Percentiles rank a stretch among this genome's conserved stretches.
Evolutionary conservation across 2,113 vertebrate genomes (phyloP).

Genomic region (Prionailurus viverrinus): DNA sequence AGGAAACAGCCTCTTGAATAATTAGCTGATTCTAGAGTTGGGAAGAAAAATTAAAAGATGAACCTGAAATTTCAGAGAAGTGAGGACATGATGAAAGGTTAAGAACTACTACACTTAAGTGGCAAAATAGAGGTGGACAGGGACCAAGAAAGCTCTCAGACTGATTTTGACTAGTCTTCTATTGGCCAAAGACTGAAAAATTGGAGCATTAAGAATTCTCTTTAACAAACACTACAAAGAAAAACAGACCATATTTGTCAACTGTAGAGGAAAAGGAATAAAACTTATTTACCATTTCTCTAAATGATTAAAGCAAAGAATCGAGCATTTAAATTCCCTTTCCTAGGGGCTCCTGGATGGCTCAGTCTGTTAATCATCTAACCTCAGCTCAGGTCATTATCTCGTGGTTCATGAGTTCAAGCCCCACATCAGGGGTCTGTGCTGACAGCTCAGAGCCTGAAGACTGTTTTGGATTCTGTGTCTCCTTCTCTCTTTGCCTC

Average conservation of each 20-base stretch:
- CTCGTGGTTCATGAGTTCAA: too few relatives aligned
- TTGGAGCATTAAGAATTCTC: neutral
- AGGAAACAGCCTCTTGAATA: neutral
- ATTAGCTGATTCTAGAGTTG: neutral
- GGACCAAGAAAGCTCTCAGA: neutral
- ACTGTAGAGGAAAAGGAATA: neutral
- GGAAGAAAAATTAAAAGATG: neutral
- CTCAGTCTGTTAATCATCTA: too few relatives aligned
- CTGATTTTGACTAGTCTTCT: neutral
- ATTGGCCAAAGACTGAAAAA: too few relatives aligned
- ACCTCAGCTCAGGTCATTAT: too few relatives aligned
- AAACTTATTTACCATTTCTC: neutral
- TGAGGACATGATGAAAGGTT: neutral
- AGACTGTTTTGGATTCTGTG: too few relatives aligned
- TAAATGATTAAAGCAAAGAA: neutral
- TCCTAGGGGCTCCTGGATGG: neutral
- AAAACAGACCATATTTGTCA: neutral
- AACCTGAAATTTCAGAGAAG: neutral
- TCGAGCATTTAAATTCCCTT: neutral
- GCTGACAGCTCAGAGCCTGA: too few relatives aligned
- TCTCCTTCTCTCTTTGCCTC: too few relatives aligned
- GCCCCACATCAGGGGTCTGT: too few relatives aligned
- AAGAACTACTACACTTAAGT: neutral
- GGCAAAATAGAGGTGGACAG: neutral
- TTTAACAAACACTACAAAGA: neutral